Percentiles rank a stretch among this genome's conserved stretches.
phyloP scores from a whole-genome alignment of 1,140 invertebrate genomes.

The Neodiprion virginianus region DNA sequence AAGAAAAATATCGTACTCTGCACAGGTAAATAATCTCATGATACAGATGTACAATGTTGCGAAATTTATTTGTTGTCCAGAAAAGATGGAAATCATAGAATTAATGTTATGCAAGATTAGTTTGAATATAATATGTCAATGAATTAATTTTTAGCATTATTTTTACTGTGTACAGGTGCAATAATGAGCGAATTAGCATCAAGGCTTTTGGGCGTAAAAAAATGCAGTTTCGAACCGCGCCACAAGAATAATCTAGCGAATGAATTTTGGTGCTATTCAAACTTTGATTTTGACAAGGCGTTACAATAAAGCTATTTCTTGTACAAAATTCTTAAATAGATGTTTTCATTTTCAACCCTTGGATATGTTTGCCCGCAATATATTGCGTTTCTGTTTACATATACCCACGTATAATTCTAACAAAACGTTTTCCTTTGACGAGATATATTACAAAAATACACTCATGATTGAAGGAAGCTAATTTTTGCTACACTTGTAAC shows the following conservation, averaged over 20 bases:
- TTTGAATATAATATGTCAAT: conserved; percentile 6
- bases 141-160: conserved; percentile 18
- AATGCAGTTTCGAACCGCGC: conserved; percentile 76
- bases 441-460: no score
- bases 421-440: no score
- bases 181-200: conserved; percentile 77
- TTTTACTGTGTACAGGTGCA: conserved; percentile 65
- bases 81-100: no score
- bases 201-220: conserved; percentile 70
- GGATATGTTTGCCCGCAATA: no score
- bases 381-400: no score
- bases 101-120: conserved; percentile 1
- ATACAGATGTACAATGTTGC: not conserved
- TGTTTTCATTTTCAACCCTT: not conserved
- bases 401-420: no score
- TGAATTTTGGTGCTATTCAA: conserved; percentile 90
- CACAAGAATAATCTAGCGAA: conserved; percentile 92
- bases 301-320: conserved; percentile 34
- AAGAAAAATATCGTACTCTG: conserved; percentile 88
- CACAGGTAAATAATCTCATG: conserved; percentile 71
- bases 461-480: no score
- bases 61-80: conserved; percentile 13
- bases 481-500: no score
- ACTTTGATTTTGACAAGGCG: conserved; percentile 74
- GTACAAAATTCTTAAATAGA: not conserved